These are phyloP conservation scores for Euborellia annulipes DNA, from an alignment of 1,140 invertebrate species.

Conservation along the genomic window DNA sequence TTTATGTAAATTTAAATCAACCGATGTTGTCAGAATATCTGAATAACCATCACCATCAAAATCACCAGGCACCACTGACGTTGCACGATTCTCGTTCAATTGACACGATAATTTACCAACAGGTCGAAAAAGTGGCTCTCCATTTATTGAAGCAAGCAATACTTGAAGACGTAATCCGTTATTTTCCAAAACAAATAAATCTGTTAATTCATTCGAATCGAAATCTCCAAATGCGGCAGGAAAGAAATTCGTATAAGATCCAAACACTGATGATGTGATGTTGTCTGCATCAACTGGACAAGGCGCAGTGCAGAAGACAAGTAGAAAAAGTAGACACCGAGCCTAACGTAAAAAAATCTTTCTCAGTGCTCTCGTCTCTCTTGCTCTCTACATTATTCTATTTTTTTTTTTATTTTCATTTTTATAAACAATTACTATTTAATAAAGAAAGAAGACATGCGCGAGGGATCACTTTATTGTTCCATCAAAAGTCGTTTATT, in stretches of 20 bases:
- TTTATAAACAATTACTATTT: background rate
- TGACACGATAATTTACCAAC: constrained; percentile 36
- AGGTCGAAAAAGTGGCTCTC: constrained; percentile 52
- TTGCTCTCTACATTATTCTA: background rate
- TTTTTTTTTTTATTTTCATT: background rate
- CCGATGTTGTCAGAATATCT: constrained; percentile 69
- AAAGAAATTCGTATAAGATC: constrained; percentile 42
- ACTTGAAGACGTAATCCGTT: constrained; percentile 49
- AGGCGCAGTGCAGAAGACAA: background rate
- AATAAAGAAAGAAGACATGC: no score
- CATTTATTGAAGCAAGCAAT: constrained; percentile 45
- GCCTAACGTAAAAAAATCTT: background rate
- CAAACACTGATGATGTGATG: constrained; percentile 48
- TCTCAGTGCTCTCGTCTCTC: background rate
- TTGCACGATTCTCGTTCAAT: constrained; percentile 31
- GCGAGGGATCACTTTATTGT: no score
- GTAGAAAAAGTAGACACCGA: background rate
- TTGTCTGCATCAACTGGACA: constrained; percentile 17
- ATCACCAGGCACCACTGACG: constrained; percentile 68
- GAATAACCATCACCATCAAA: constrained; percentile 89
- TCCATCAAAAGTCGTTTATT: no score
- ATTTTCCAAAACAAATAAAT: constrained; percentile 68
- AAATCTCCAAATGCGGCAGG: constrained; percentile 93
- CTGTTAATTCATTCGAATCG: constrained; percentile 88
- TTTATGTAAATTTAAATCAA: constrained; percentile 13